Percentiles rank a stretch among this genome's conserved stretches.
phyloP scores from a whole-genome alignment of 2,797 vertebrate species.

The Anas georgica region DNA sequence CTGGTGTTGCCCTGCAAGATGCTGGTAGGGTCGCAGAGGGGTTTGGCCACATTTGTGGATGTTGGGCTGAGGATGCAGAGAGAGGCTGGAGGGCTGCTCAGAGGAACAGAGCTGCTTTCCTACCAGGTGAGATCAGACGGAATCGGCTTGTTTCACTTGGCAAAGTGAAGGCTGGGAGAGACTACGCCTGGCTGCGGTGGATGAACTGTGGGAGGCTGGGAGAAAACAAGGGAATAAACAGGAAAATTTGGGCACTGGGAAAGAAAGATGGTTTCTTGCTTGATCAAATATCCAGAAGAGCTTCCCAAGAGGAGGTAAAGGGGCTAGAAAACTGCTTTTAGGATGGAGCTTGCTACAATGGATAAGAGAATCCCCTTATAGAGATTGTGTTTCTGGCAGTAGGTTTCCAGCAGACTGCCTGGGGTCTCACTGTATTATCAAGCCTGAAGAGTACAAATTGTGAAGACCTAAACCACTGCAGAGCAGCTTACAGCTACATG shows the following conservation, averaged over 20 bases:
- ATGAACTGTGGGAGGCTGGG: background rate
- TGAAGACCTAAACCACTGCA: slow-evolving; percentile 8
- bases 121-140: background rate
- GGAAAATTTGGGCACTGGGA: background rate
- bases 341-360: background rate
- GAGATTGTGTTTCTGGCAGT: background rate
- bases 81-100: background rate
- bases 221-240: background rate
- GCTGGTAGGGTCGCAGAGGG: background rate
- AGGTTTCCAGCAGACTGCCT: slow-evolving; percentile 8
- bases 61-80: background rate
- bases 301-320: background rate
- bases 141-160: background rate
- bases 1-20: background rate
- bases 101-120: background rate
- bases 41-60: background rate
- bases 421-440: background rate
- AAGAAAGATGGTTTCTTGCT: background rate
- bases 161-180: background rate
- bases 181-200: background rate
- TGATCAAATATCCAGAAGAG: background rate
- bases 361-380: background rate
- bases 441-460: background rate
- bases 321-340: background rate
- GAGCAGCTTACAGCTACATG: slow-evolving; percentile 36